phyloP scores from a whole-genome alignment of 2,797 vertebrate genomes.

The Momotus momota region DNA sequence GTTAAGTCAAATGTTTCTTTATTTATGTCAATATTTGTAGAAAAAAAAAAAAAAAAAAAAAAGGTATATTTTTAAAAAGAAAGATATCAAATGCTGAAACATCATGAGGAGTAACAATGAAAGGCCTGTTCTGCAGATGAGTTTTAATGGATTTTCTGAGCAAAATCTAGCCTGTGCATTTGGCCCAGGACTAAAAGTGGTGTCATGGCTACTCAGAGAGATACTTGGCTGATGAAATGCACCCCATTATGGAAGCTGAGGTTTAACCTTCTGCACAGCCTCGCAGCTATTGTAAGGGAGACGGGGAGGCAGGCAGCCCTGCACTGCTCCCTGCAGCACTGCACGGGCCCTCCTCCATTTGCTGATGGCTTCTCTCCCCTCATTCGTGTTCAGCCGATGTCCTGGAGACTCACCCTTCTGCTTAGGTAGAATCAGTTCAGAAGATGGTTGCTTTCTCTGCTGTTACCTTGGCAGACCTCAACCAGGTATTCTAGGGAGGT shows the following conservation, averaged over 20 bases:
- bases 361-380: neutral
- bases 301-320: neutral
- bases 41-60: neutral
- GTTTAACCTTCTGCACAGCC: neutral
- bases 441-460: neutral
- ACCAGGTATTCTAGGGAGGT: neutral
- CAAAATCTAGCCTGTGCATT: neutral
- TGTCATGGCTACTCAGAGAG: neutral
- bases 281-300: neutral
- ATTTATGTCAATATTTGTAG: neutral
- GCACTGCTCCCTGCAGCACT: neutral
- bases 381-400: neutral
- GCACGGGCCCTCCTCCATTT: neutral
- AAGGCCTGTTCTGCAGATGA: neutral
- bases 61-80: accelerated
- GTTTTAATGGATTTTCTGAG: neutral
- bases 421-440: neutral
- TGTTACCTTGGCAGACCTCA: neutral
- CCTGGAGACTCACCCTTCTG: neutral
- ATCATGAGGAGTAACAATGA: neutral
- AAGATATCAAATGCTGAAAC: neutral
- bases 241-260: neutral
- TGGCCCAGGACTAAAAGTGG: neutral
- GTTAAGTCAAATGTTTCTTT: neutral
- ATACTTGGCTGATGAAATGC: neutral